Base-by-base conservation (phyloP, 2,888 invertebrate species). In the Creontiades dilutus region DNA sequence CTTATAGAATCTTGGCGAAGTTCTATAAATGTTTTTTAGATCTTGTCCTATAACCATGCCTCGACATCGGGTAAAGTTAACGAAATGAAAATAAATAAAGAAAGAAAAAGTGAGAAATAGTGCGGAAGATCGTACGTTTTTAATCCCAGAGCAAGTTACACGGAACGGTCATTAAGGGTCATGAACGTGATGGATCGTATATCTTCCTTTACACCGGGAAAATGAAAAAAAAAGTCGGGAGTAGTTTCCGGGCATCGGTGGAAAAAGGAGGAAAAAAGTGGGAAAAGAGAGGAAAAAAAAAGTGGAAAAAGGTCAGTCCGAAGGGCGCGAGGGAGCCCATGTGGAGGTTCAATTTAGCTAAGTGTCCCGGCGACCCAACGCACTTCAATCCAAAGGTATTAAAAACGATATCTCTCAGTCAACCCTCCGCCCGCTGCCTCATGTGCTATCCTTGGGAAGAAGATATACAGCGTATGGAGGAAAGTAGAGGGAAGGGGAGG, bases 361-460 rank as follows among this genome's bases (percentile, higher is more conserved):
- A 86, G 86, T 86, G 86, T 86, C 68, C 75, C 48, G 37, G 76
- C 19, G 47, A 86, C 76, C 55, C 86, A 48, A 48, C 68, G 46
- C 86, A 86, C 86, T 86, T 86, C 86, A 86, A 86, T 86, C 86
- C 86, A 68, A 86, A 86, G 86, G 86, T 86, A 86, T 86, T 86
- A 86, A 86, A 86, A 86, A 86, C 86, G 68, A 86, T 86, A 86
- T 86, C 86, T 86, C 86, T 86, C 86, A 86, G 86, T 86, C 86
- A 86, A 46, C 78, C 46, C 78, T 28, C 28, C n/a, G 13, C 28
- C 76, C 28, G 11, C 76, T 16, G 11, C 28, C 28, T 13, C 28
- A 27, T 28, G 46, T 19, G 46, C 78, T 19, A 28, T 46, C 78
- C 46, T 78, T 52, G 82, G 48, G 37, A 47, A 19, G 82, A 82